Base-by-base conservation (phyloP, 92 coral and sea anemone genomes). In the Heteractis magnifica region DNA sequence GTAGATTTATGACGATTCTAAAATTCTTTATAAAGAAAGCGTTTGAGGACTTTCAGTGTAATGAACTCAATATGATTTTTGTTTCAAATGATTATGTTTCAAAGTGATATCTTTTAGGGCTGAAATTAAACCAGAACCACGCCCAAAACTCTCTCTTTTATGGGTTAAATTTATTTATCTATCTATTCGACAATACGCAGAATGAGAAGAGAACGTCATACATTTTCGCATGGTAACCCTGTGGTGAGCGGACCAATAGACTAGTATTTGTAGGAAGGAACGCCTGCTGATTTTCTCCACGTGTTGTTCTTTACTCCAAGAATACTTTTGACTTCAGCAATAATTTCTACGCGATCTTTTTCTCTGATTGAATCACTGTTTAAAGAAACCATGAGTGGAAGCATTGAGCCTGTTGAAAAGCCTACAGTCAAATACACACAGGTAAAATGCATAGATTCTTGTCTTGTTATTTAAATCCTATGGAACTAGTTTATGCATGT, bases 341-440 rank as follows among this genome's bases (percentile, higher is more conserved):
- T 18, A 58, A 58, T 10, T 0, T 4, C 16, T 58, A 4, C 77
- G 53, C 76, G 1, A 26, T 26, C 26, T 26, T 1, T 26, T 26
- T 26, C 26, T 26, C 26, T 26, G 26, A 26, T 26, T 26, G 26
- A 26, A 26, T 26, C 26, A 26, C 26, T 26, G 26, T 26, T 26
- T 26, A 26, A 26, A 26, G 56, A 53, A 21, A 68, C 49, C 10
- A 85, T 85, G 88, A 77, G 88, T 59, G 88, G 34, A 65, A 72
- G 75, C 34, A 18, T 71, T 6, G 51, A 77, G 55, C 88, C 93
- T 21, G 75, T 85, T 77, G 83, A 82, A 72, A 87, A 87, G 58
- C 95, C 95, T 60, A 82, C 82, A 34, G 82, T 92, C 53, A 90
- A 89, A 82, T 92, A 75, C 62, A 89, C 82, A 62, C 86, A 92